phyloP scores from a whole-genome alignment of 2,113 vertebrate genomes.

The Promerops cafer region DNA sequence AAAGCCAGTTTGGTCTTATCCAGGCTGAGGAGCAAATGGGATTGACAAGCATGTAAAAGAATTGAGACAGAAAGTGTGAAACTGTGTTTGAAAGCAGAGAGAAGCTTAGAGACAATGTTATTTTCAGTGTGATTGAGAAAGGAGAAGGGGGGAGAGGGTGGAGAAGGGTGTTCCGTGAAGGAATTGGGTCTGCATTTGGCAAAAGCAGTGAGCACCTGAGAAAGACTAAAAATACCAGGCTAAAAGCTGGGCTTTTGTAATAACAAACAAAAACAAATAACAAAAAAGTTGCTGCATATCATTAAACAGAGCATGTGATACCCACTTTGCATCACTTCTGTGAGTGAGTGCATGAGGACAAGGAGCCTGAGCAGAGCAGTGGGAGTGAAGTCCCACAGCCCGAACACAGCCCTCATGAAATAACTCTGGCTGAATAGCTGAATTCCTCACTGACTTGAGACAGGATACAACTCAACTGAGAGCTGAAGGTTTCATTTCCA shows the following conservation, averaged over 20 bases:
- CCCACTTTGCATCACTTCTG: background rate
- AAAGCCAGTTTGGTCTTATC: conserved; percentile 13
- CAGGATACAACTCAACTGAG: background rate
- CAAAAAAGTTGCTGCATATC: background rate
- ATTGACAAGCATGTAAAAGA: conserved; percentile 55
- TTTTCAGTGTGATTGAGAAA: background rate
- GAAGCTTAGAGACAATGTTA: background rate
- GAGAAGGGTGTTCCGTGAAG: background rate
- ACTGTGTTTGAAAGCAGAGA: conserved; percentile 42
- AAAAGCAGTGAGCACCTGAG: background rate
- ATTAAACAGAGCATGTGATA: background rate
- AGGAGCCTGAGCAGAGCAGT: background rate
- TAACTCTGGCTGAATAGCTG: background rate
- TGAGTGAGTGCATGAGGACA: background rate
- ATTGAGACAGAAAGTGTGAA: conserved; percentile 43
- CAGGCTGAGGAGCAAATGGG: background rate
- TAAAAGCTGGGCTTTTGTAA: background rate
- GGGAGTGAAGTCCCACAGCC: background rate
- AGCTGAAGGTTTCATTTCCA: background rate
- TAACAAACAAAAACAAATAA: background rate
- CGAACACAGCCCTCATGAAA: background rate
- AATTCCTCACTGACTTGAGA: background rate
- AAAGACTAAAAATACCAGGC: background rate
- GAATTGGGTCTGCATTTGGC: background rate
- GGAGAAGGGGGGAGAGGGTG: background rate